phyloP scores from a whole-genome alignment of 2,888 invertebrate species.

The Pterostichus niger region DNA sequence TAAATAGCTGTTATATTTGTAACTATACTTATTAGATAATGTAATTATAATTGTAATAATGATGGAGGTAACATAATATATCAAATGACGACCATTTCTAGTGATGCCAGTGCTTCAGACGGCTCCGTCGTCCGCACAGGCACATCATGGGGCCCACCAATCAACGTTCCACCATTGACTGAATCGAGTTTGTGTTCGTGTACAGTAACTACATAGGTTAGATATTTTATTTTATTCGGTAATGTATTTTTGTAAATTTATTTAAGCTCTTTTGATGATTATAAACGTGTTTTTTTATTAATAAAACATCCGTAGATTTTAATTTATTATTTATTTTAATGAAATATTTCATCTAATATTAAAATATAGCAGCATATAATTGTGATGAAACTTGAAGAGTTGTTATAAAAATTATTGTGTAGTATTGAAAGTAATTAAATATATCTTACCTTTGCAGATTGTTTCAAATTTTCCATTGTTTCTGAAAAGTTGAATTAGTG shows the following conservation, averaged over 20 bases:
- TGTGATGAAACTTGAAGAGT: conserved; percentile 32
- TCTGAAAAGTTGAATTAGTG: too few species aligned
- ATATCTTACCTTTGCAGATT: conserved; percentile 23
- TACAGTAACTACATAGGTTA: conserved; percentile 43
- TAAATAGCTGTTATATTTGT: neutral
- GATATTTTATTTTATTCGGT: conserved; percentile 31
- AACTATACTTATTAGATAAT: too few species aligned
- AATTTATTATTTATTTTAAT: conserved; percentile 36
- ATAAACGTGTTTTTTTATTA: conserved; percentile 38
- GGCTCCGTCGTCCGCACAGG: conserved; percentile 67
- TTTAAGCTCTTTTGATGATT: conserved; percentile 45
- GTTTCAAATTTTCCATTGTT: neutral
- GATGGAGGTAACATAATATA: neutral
- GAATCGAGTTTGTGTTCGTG: conserved; percentile 57
- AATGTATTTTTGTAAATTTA: conserved; percentile 58
- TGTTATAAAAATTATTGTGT: conserved; percentile 7
- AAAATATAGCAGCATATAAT: neutral
- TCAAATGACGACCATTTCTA: conserved; percentile 5
- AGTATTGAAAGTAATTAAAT: conserved; percentile 22
- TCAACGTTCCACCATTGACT: conserved; percentile 67
- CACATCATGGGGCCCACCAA: conserved; percentile 68
- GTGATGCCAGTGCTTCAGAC: conserved; percentile 60
- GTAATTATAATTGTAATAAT: too few species aligned
- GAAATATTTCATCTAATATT: conserved; percentile 22
- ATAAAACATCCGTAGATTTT: conserved; percentile 51